These are phyloP conservation scores for Yasuhikotakia modesta DNA, from an alignment of 2,797 vertebrate genomes.

Conservation along the genomic window DNA sequence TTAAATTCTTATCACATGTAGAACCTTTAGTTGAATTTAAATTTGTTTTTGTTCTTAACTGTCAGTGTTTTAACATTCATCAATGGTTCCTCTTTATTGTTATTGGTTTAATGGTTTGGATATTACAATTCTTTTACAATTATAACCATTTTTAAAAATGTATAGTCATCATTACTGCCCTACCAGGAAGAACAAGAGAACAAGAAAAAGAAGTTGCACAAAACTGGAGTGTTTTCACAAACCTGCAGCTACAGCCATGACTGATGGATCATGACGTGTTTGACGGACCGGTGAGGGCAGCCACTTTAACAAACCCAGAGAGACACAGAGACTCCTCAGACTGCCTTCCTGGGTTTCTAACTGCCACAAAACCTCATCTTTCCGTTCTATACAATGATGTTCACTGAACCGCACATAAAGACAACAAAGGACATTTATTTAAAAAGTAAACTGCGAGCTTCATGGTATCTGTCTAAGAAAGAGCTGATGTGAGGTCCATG, in stretches of 20 bases:
- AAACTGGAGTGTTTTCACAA: constrained; percentile 2
- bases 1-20: no score
- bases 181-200: no score
- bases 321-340: not conserved
- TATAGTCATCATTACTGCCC: no score
- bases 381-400: not conserved
- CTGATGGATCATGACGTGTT: constrained; percentile 3
- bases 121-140: no score
- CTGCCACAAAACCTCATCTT: not conserved
- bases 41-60: no score
- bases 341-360: not conserved
- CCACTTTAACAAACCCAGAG: not conserved
- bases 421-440: not conserved
- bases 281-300: not conserved
- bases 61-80: no score
- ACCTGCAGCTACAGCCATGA: not conserved
- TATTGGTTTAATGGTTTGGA: no score
- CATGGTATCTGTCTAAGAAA: not conserved
- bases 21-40: no score
- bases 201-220: no score
- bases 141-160: no score
- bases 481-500: not conserved
- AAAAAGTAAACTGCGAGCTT: not conserved
- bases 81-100: no score
- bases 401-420: not conserved